Evolutionary conservation across 1,140 invertebrate genomes (phyloP), one percentile per base, ranked within the genome.

Genomic region (Nymphalis io): DNA sequence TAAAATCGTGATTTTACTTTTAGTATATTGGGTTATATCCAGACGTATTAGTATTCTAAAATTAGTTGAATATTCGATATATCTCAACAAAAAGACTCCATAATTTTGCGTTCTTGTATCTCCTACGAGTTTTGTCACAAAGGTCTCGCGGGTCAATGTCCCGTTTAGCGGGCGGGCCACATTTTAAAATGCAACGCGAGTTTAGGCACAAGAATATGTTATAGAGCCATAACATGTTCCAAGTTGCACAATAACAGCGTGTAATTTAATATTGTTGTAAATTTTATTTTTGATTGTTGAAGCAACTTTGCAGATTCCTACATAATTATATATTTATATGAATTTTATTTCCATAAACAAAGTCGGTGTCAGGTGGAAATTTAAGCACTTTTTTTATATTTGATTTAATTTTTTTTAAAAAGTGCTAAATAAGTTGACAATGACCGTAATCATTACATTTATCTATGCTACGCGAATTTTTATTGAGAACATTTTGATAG

Each of bases 81-180:
- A 61, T 61, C n/a, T 70, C 77, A 78, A 79, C 75, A 59, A 68
- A 73, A 76, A 60, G 42, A 65, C 71, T 57, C 73, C 77, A 82
- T 79, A 80, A 82, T 75, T 57, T 70, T 63, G 70, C 63, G 48
- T 55, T 55, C 60, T 61, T 51, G 70, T 77, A 82, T 80, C 78
- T 80, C 79, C 78, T 83, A 83, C 83, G 82, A 86, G 79, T 86
- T 85, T 85, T 87, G 87, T 89, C 76, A 87, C 87, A 87, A 84
- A 86, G 87, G 83, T 88, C 81, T 77, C 71, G 57, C 33, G 68
- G 84, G 81, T 87, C 87, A 84, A 80, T 77, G 80, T 82, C 79
- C 83, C 70, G 80, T 83, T 87, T 85, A 78, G 83, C 83, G 80
- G 78, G 85, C 85, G 80, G 68, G 79, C 77, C 79, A 79, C 76